Evolutionary conservation across 2,113 vertebrate species (phyloP).

Genomic region (Felis catus): DNA sequence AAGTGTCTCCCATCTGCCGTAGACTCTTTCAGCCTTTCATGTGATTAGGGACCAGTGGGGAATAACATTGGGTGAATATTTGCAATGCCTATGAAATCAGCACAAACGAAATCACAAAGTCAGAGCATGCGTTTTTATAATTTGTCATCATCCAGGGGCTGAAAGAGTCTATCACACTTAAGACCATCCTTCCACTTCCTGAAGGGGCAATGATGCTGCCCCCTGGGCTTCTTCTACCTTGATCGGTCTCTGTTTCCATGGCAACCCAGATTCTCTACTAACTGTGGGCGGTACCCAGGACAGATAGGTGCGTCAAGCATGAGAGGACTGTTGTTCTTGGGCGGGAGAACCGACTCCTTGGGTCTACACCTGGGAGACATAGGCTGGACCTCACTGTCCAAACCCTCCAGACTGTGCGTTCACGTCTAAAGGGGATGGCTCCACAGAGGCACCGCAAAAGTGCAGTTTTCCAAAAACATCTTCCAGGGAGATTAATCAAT

Average conservation of each 20-base stretch:
- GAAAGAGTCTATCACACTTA: slow-evolving; percentile 54
- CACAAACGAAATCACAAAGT: background rate
- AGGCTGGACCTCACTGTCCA: background rate
- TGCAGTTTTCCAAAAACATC: background rate
- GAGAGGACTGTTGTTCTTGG: background rate
- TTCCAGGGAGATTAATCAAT: background rate
- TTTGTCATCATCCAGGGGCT: background rate
- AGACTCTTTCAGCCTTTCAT: slow-evolving; percentile 55
- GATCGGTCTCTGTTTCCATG: background rate
- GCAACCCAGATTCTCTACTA: slow-evolving; percentile 18
- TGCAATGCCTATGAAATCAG: background rate
- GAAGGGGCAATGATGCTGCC: background rate
- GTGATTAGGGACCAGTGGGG: background rate
- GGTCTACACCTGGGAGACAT: background rate
- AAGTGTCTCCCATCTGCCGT: background rate
- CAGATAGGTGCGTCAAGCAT: background rate
- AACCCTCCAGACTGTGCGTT: background rate
- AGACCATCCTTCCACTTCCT: background rate
- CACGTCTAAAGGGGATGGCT: background rate
- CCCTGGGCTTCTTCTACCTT: slow-evolving; percentile 4
- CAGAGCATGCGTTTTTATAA: rapidly evolving
- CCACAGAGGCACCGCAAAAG: background rate
- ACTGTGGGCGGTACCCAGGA: background rate
- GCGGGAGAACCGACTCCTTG: background rate
- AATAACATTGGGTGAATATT: background rate